Conservation (phyloP, 2,888 invertebrate species). For the Parnassius glacialis region DNA sequence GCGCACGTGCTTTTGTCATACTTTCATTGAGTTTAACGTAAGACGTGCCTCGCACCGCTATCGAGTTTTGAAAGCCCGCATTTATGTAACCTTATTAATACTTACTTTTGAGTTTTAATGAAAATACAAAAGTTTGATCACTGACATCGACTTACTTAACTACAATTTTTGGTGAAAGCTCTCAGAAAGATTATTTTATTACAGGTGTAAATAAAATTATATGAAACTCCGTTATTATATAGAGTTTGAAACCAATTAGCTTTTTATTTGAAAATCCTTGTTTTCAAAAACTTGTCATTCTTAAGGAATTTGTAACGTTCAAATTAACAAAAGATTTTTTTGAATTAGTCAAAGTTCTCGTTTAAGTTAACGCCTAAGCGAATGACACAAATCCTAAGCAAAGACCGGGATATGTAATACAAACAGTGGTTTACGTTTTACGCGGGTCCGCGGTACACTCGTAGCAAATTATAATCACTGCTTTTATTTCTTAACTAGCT, state of each 20-base stretch:
- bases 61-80: slow-evolving; percentile 64
- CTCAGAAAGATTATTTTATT: neutral
- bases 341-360: no score
- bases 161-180: slow-evolving; percentile 1
- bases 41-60: slow-evolving; percentile 73
- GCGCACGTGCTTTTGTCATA: slow-evolving; percentile 77
- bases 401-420: slow-evolving; percentile 63
- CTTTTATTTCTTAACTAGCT: slow-evolving; percentile 76
- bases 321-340: no score
- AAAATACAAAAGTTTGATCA: slow-evolving; percentile 44
- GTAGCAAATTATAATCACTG: slow-evolving; percentile 65
- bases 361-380: slow-evolving; percentile 43
- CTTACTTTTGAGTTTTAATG: slow-evolving; percentile 57
- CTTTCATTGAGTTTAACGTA: slow-evolving; percentile 73
- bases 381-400: slow-evolving; percentile 72
- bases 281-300: no score
- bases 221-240: no score
- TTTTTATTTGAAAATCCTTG: no score
- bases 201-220: neutral
- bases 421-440: slow-evolving; percentile 63
- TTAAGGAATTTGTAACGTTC: no score
- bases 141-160: slow-evolving; percentile 22
- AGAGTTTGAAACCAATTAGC: no score
- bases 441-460: slow-evolving; percentile 38
- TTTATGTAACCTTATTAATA: slow-evolving; percentile 60